Base-by-base conservation (phyloP, 2,113 vertebrate genomes). In the Neotoma lepida region DNA sequence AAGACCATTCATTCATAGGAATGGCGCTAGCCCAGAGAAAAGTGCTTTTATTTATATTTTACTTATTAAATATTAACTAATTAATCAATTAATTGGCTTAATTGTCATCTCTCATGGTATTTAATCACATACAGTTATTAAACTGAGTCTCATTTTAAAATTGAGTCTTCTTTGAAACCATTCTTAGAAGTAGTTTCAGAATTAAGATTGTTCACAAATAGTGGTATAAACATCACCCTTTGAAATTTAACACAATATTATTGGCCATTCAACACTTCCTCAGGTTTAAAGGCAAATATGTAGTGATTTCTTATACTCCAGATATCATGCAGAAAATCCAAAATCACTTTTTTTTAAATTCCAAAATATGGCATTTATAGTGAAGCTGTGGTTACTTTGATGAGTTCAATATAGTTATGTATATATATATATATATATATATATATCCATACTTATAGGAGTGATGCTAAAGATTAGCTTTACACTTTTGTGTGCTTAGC, bases 321-420 rank as follows among this genome's bases (percentile, higher is more conserved):
- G n/a, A 84, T 82, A 85, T 73, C 70, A 58, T 92, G 4, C 20
- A 86, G 28, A 95, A 93, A 90, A 63, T 76, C 6, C 17, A 49
- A 86, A 93, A 68, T 22, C 12, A 35, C 6, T 87, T 73, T 84
- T 73, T 84, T 94, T 35, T 7, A 80, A 33, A 1, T 68, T 81
- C 30, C 58, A 66, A 90, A 90, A 33, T 74, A 63, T 41, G 2
- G 81, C 49, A 78, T 87, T 51, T 86, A 64, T 9, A 94, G 14
- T 63, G 41, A 91, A 64, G 4, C 30, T 91, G 8, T 66, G 58
- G 3, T 73, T 66, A 17, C 20, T 89, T 93, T 88, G 9, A 49
- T 87, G 20, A 39, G 28, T 74, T 96, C 71, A 61, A 63, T 20
- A 26, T 85, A 46, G 26, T 78, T 70, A 96, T 94, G 81, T 94